These are phyloP conservation scores for Dinomys branickii DNA, from an alignment of 2,113 vertebrate genomes.

Conservation along the genomic window DNA sequence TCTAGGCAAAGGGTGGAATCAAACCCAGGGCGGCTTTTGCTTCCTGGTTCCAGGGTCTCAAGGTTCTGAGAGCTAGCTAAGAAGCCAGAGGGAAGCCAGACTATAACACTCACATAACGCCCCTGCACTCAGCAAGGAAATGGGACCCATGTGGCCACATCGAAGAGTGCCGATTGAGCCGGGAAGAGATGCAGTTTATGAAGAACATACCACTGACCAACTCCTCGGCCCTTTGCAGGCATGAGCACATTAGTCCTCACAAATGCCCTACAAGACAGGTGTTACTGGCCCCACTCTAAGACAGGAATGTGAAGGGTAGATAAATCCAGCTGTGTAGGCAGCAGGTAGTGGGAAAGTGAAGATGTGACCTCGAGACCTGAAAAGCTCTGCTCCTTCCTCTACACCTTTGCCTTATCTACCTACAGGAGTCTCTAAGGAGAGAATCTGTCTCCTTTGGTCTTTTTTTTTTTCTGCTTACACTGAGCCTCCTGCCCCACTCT, in stretches of 20 bases:
- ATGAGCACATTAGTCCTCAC: not conserved
- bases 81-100: not conserved
- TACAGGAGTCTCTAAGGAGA: not conserved
- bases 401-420: too few relatives aligned
- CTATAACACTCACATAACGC: accelerated
- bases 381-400: not conserved
- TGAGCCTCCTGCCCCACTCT: not conserved
- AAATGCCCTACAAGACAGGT: not conserved
- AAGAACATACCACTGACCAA: not conserved
- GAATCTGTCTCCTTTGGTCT: not conserved
- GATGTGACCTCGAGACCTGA: not conserved
- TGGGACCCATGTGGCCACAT: accelerated
- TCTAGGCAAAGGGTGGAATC: not conserved
- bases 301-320: not conserved
- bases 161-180: not conserved
- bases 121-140: not conserved
- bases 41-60: not conserved
- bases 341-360: accelerated
- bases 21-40: not conserved
- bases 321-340: not conserved
- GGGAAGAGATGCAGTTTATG: not conserved
- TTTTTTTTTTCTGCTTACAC: constrained; percentile 27
- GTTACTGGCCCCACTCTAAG: not conserved
- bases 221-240: not conserved
- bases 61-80: not conserved